These are phyloP conservation scores for Conus betulinus DNA, from an alignment of 1,140 invertebrate genomes.

Conservation along the genomic window DNA sequence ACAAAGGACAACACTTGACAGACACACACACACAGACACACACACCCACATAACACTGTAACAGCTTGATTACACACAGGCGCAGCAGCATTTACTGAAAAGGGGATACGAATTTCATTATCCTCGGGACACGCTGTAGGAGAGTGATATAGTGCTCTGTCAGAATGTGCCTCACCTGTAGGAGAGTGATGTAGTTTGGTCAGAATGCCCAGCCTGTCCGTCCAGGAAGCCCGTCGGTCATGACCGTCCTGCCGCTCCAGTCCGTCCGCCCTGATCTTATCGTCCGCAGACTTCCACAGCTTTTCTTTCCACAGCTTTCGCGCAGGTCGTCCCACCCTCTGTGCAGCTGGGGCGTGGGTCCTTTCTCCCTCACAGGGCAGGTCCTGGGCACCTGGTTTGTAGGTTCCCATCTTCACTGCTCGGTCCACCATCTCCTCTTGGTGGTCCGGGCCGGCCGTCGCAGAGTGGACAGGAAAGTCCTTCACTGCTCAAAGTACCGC, in stretches of 20 bases:
- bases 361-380: slow-evolving; percentile 75
- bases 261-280: slow-evolving; percentile 75
- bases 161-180: slow-evolving; percentile 61
- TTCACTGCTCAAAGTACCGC: slow-evolving; percentile 54
- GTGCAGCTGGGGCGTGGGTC: slow-evolving; percentile 73
- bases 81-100: too few species aligned
- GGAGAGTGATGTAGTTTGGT: slow-evolving; percentile 75
- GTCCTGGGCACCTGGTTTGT: slow-evolving; percentile 74
- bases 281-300: slow-evolving; percentile 76
- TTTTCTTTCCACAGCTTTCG: too few species aligned
- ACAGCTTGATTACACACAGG: too few species aligned
- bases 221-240: slow-evolving; percentile 75
- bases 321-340: slow-evolving; percentile 74
- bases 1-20: too few species aligned
- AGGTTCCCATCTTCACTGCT: slow-evolving; percentile 75
- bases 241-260: slow-evolving; percentile 68
- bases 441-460: slow-evolving; percentile 70
- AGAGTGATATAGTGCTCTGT: too few species aligned
- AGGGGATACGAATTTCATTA: not conserved
- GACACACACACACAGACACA: too few species aligned
- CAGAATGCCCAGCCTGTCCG: slow-evolving; percentile 72
- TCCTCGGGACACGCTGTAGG: too few species aligned
- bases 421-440: slow-evolving; percentile 72
- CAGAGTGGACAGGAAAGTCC: slow-evolving; percentile 68
- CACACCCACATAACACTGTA: too few species aligned